These are phyloP conservation scores for Euwallacea fornicatus DNA, from an alignment of 1,140 invertebrate genomes.

Conservation along the genomic window DNA sequence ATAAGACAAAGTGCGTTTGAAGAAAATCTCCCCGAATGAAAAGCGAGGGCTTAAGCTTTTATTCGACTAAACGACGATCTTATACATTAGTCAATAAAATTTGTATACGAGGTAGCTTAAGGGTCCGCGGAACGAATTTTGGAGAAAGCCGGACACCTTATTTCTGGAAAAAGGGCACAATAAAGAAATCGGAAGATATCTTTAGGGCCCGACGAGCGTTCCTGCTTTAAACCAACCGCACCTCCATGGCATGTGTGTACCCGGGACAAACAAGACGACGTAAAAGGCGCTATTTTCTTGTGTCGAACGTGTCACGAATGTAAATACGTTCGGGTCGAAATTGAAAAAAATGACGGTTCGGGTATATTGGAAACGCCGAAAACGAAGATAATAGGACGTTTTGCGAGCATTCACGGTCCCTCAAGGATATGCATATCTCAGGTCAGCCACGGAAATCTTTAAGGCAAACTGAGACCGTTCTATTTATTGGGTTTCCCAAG, in stretches of 20 bases:
- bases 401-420: not conserved
- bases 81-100: not conserved
- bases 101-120: too few relatives aligned
- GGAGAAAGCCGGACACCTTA: too few relatives aligned
- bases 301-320: slow-evolving; percentile 26
- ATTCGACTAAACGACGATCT: slow-evolving; percentile 12
- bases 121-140: too few relatives aligned
- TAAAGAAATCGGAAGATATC: too few relatives aligned
- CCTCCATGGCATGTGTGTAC: slow-evolving; percentile 17
- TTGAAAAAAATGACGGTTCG: slow-evolving; percentile 26
- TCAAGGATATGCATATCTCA: not conserved
- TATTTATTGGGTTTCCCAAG: not conserved
- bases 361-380: slow-evolving; percentile 30
- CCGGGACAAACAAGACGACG: slow-evolving; percentile 27
- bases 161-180: too few relatives aligned
- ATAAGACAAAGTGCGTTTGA: slow-evolving; percentile 21
- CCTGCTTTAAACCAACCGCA: slow-evolving; percentile 22
- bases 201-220: not conserved
- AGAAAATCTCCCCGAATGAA: slow-evolving; percentile 12
- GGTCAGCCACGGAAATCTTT: slow-evolving; percentile 4
- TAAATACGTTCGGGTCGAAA: slow-evolving; percentile 27
- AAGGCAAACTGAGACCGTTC: not conserved
- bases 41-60: slow-evolving; percentile 8
- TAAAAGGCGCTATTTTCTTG: slow-evolving; percentile 33
- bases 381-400: slow-evolving; percentile 28